Evolutionary conservation across 2,888 invertebrate genomes (phyloP).

Genomic region (Drosophila neutralis): DNA sequence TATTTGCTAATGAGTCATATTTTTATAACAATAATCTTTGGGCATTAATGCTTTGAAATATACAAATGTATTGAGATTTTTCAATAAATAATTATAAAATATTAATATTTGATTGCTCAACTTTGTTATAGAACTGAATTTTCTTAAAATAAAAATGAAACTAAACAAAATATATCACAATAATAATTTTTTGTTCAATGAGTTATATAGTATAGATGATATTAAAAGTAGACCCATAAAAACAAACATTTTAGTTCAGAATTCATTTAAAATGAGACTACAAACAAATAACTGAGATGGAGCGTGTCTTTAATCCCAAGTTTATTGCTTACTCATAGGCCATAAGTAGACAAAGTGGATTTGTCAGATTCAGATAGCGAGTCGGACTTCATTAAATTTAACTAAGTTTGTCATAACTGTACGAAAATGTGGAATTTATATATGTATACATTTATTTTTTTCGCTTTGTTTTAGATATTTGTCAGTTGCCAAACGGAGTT

Average conservation of each 20-base stretch:
- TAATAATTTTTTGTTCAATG: neutral
- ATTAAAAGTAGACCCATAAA: neutral
- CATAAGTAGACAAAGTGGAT: constrained; percentile 6
- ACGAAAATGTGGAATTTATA: constrained; percentile 32
- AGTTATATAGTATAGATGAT: neutral
- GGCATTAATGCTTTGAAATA: too few relatives aligned
- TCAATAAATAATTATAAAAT: too few relatives aligned
- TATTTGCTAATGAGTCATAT: neutral
- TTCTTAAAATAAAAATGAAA: neutral
- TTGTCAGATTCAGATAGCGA: neutral
- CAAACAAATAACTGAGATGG: too few relatives aligned
- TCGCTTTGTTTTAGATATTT: neutral
- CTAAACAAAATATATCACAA: neutral
- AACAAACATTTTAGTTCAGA: neutral
- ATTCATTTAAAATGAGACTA: neutral
- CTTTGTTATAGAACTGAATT: too few relatives aligned
- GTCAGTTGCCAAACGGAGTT: constrained; percentile 34
- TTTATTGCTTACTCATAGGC: constrained; percentile 6
- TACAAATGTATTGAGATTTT: too few relatives aligned
- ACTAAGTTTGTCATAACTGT: constrained; percentile 67
- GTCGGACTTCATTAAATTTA: constrained; percentile 56
- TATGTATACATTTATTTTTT: neutral
- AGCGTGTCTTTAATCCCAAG: neutral
- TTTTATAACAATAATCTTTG: neutral
- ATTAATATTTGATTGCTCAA: too few relatives aligned